These are phyloP conservation scores for Falcaria lacertinaria DNA, from an alignment of 2,888 invertebrate species.

Conservation along the genomic window DNA sequence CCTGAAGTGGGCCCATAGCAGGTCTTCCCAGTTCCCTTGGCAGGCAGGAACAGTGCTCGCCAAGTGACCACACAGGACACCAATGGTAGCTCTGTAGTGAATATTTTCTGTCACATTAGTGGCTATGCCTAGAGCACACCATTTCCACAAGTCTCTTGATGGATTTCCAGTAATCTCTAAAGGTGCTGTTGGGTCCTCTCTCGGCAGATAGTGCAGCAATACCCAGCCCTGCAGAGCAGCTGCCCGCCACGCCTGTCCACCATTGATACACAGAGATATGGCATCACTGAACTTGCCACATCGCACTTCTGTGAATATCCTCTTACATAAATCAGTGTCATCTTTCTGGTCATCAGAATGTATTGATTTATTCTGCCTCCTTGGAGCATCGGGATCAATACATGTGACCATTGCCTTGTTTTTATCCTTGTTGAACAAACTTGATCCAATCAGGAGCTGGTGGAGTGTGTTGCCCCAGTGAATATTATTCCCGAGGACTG, in stretches of 20 bases:
- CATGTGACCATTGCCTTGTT: slow-evolving; percentile 79
- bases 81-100: slow-evolving; percentile 83
- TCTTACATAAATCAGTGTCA: slow-evolving; percentile 72
- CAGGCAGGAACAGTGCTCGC: slow-evolving; percentile 87
- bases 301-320: slow-evolving; percentile 87
- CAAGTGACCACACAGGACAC: slow-evolving; percentile 90
- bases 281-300: slow-evolving; percentile 93
- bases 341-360: slow-evolving; percentile 94
- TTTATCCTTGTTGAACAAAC: slow-evolving; percentile 69
- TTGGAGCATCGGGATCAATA: slow-evolving; percentile 94
- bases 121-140: slow-evolving; percentile 83
- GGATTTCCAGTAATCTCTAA: slow-evolving; percentile 90
- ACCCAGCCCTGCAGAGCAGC: slow-evolving; percentile 95
- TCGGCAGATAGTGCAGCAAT: slow-evolving; percentile 91
- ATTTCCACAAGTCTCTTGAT: slow-evolving; percentile 88
- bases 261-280: slow-evolving; percentile 88
- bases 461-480: slow-evolving; percentile 96
- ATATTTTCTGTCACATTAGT: slow-evolving; percentile 77
- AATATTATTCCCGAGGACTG: slow-evolving; percentile 80
- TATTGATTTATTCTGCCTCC: slow-evolving; percentile 86
- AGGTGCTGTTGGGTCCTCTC: slow-evolving; percentile 64
- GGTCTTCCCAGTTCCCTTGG: slow-evolving; percentile 91
- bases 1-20: slow-evolving; percentile 92
- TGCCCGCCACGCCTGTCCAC: slow-evolving; percentile 95
- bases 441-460: slow-evolving; percentile 80